Percentiles rank a stretch among this genome's conserved stretches.
phyloP scores from a whole-genome alignment of 2,888 invertebrate species.

The Icerya purchasi region DNA sequence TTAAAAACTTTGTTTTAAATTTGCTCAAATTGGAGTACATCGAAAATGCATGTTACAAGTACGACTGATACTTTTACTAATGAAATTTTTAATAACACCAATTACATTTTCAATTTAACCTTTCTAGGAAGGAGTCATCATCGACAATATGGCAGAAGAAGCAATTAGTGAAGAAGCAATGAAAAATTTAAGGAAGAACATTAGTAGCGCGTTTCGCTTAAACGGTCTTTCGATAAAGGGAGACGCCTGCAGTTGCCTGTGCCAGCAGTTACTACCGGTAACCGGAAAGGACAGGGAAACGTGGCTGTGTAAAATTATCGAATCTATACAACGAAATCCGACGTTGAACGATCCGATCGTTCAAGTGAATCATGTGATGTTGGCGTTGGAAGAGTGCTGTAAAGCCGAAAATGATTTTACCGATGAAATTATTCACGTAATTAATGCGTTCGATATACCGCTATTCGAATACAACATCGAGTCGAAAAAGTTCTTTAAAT shows the following conservation, averaged over 20 bases:
- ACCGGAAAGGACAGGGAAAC: conserved; percentile 37
- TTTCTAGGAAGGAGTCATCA: too few relatives aligned
- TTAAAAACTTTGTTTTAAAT: too few relatives aligned
- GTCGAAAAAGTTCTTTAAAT: conserved; percentile 43
- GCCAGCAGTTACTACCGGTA: conserved; percentile 43
- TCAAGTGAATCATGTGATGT: conserved; percentile 45
- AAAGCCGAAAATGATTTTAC: conserved; percentile 39
- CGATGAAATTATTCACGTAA: conserved; percentile 53
- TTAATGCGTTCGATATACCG: conserved; percentile 63
- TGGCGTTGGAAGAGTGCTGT: conserved; percentile 44
- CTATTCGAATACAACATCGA: conserved; percentile 51
- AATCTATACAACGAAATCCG: conserved; percentile 42
- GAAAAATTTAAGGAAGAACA: too few relatives aligned
- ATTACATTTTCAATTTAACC: too few relatives aligned
- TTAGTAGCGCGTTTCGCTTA: conserved; percentile 37
- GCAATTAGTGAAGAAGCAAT: too few relatives aligned
- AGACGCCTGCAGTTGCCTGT: conserved; percentile 49
- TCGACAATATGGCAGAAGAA: too few relatives aligned
- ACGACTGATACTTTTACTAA: too few relatives aligned
- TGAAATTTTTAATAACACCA: too few relatives aligned
- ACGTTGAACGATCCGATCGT: conserved; percentile 48
- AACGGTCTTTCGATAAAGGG: conserved; percentile 50
- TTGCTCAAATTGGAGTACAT: too few relatives aligned
- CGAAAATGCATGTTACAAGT: too few relatives aligned
- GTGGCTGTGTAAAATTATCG: conserved; percentile 52